Evolutionary conservation across 2,888 invertebrate species (phyloP), one percentile per base, ranked within the genome.

Genomic region (Eupeodes luniger): DNA sequence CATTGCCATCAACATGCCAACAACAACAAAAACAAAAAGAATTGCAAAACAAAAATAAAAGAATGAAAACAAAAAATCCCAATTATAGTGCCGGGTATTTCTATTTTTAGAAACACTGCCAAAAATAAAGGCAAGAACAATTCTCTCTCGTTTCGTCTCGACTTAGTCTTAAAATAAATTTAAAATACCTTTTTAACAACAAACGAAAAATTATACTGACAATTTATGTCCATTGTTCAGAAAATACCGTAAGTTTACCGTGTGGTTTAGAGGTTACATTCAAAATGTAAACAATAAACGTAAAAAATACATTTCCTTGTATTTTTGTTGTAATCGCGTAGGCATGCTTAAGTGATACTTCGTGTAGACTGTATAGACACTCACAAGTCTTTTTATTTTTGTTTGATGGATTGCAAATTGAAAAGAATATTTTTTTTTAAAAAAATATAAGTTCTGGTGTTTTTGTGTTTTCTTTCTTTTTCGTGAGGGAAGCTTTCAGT

Each of bases 141-240:
- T 36, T 51, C 69, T 11, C 16, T 69, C 53, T 11, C 19, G 53
- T 53, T n/a, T 69, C 53, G 53, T 53, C 36, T 69, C 53, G 51
- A 53, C 69, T 11, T 40, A 6, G n/a, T 34, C 67, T 67, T 51
- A 16, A 69, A 53, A 69, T 69, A 69, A 69, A 69, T 16, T 16
- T 2, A 53, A 53, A 5, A 36, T 11, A 34, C 40, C 40, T 40
- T 40, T 40, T 27, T 27, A 59, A 36, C n/a, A 67, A 51, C 3
- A 67, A 16, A 34, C 4, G 12, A 19, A 53, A 19, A 51, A 69
- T 40, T 34, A 34, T 16, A 5, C 40, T 77, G 19, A 61, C 34
- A 69, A 62, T 69, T 69, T 51, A 70, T 62, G 61, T 7, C 49
- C 69, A 78, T 78, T 78, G 79, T 79, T 79, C 36, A 51, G 51